Evolutionary conservation across 1,140 invertebrate genomes (phyloP).

Genomic region (Oryctes rhinoceros): DNA sequence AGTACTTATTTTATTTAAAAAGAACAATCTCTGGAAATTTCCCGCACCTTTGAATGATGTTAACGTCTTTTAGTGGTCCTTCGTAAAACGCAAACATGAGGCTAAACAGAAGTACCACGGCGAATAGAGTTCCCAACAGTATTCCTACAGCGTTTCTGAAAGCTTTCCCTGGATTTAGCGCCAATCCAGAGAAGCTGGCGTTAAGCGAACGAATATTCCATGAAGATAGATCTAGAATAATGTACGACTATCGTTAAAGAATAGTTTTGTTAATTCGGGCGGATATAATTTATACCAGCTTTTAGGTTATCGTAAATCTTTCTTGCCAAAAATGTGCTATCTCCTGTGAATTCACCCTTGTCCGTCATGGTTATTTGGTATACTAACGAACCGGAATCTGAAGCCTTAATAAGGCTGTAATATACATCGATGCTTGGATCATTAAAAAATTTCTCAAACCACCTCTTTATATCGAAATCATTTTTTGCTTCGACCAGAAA

Average conservation of each 20-base stretch:
- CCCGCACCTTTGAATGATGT: background rate
- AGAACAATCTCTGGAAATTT: background rate
- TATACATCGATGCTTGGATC: background rate
- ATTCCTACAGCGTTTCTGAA: background rate
- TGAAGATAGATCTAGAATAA: background rate
- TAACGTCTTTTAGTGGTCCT: background rate
- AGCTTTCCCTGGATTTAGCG: background rate
- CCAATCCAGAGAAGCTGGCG: background rate
- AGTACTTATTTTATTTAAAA: background rate
- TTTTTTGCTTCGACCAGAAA: background rate
- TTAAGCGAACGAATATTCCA: background rate
- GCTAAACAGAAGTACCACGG: background rate
- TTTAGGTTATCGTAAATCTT: background rate
- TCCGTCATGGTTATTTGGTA: conserved; percentile 20
- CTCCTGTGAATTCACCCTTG: background rate
- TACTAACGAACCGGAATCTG: background rate
- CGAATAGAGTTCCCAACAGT: background rate
- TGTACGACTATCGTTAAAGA: background rate
- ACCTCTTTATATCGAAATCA: background rate
- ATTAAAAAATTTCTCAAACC: background rate
- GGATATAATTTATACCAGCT: background rate
- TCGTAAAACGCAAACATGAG: background rate
- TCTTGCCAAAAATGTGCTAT: background rate
- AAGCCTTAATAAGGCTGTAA: background rate
- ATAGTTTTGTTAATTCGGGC: background rate